These are phyloP conservation scores for Chaenodraco wilsoni DNA, from an alignment of 2,797 vertebrate species.

Conservation along the genomic window DNA sequence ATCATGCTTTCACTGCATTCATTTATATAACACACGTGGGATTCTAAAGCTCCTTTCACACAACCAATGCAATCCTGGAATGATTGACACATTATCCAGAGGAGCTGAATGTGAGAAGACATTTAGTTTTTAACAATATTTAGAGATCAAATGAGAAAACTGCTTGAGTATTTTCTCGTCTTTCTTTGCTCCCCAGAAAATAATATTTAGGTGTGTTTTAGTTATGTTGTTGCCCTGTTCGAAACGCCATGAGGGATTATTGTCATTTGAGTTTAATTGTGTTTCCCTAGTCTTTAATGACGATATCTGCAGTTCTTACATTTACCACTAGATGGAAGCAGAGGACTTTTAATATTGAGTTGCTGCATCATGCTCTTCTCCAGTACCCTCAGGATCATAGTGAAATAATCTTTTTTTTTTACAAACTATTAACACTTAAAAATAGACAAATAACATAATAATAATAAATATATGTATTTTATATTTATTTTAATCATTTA, in stretches of 20 bases:
- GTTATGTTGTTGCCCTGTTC: too few species aligned
- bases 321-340: conserved; percentile 64
- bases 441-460: too few species aligned
- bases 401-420: neutral
- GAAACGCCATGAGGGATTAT: too few species aligned
- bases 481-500: neutral
- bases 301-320: conserved; percentile 19
- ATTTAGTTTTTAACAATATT: too few species aligned
- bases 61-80: too few species aligned
- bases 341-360: conserved; percentile 2
- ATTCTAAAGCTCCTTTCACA: neutral
- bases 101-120: too few species aligned
- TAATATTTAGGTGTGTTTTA: neutral
- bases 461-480: too few species aligned
- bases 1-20: neutral
- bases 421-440: neutral
- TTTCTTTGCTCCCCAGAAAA: neutral
- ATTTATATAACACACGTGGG: neutral
- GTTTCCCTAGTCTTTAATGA: neutral
- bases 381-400: neutral
- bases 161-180: neutral
- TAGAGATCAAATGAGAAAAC: too few species aligned
- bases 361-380: neutral
- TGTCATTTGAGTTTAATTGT: neutral
- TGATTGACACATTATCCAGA: too few species aligned